Base-by-base conservation (phyloP, 1,140 invertebrate genomes). In the Drosophila santomea region DNA sequence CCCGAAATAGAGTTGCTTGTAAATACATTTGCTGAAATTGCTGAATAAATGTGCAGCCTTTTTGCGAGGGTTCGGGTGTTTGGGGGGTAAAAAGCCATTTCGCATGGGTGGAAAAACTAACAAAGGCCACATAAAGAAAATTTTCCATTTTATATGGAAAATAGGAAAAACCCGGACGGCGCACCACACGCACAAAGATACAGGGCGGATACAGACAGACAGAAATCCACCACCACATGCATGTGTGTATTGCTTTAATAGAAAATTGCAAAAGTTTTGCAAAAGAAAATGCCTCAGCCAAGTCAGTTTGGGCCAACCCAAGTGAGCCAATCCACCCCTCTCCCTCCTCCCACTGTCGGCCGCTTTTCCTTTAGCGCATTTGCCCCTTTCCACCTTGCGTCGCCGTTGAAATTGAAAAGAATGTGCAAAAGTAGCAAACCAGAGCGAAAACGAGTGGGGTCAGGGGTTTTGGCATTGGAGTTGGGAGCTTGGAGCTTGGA, bases 201-300 rank as follows among this genome's bases (percentile, higher is more conserved):
- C 55, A 64, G 32, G n/a, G 59, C 38, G 80, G 60, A 88, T 45
- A 69, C 68, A 69, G 50, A 74, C 74, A 79, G 20, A 20, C 20
- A 20, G 20, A 20, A 74, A 84, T 54, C 74, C 48, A 80, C 62
- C 73, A 74, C 74, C 74, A 59, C 51, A 61, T 66, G 36, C 64
- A 78, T 63, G 80, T 89, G 77, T 89, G 84, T 89, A 89, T 89
- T 89, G 84, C 84, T 89, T 89, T 89, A 89, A 89, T 89, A 89
- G 84, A 89, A 89, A 89, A 89, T 89, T 89, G 84, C 84, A 89
- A 89, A 89, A 89, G 80, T 89, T 89, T 89, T 59, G 84, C 80
- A 80, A 89, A 89, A 88, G 83, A 88, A 88, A 88, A 86, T 86
- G 83, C 83, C 83, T 83, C 72, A 88, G 79, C 69, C 80, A 82